Conservation (phyloP, 1,140 invertebrate species). For the Panagrolaimus sp. region DNA sequence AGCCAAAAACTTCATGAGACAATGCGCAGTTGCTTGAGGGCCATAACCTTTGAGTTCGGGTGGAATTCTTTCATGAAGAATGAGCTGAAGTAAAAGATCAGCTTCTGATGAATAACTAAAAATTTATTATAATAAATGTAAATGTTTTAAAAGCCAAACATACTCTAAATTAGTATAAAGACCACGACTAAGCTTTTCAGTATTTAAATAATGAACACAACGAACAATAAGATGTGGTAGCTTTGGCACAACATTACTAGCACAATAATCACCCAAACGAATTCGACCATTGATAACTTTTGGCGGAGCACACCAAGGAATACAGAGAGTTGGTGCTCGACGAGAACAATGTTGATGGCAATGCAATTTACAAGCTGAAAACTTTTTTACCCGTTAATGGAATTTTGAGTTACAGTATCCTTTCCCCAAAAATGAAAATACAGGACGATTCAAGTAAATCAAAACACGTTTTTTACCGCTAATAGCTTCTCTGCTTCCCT, state of each 20-base stretch:
- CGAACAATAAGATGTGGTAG: constrained; percentile 85
- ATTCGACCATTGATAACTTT: constrained; percentile 15
- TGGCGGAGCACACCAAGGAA: constrained; percentile 22
- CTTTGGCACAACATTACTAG: constrained; percentile 73
- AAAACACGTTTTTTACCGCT: no score
- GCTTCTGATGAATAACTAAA: background rate
- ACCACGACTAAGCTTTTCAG: constrained; percentile 72
- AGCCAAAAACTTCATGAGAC: constrained; percentile 59
- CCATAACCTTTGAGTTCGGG: constrained; percentile 64
- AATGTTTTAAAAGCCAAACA: constrained; percentile 31
- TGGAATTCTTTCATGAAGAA: constrained; percentile 64
- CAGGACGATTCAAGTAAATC: no score
- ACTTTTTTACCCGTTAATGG: no score
- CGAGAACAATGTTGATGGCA: constrained; percentile 28
- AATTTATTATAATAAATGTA: background rate
- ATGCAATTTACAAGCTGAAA: constrained; percentile 24
- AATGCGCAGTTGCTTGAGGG: constrained; percentile 69
- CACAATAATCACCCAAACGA: constrained; percentile 37
- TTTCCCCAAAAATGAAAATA: no score
- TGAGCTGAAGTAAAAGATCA: background rate
- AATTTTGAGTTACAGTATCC: no score
- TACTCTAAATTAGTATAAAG: constrained; percentile 64
- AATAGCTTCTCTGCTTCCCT: no score
- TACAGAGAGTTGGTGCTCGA: constrained; percentile 31
- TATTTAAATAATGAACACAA: constrained; percentile 86